Percentiles rank a stretch among this genome's conserved stretches.
These are phyloP conservation scores for Gortyna flavago DNA, from an alignment of 2,888 invertebrate species.

Conservation along the genomic window DNA sequence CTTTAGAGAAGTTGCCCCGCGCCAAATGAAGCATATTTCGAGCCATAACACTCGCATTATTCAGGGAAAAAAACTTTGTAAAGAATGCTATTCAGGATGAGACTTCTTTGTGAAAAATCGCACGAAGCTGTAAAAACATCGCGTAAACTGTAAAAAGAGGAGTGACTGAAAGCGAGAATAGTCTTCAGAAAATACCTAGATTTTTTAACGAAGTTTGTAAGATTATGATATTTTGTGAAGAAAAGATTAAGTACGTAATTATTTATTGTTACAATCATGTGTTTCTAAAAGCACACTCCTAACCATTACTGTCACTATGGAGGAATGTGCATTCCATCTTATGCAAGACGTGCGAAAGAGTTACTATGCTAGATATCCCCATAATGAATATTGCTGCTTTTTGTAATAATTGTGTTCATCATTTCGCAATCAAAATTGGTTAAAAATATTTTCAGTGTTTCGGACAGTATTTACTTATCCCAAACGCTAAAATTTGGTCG, in stretches of 20 bases:
- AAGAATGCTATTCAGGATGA: conserved; percentile 58
- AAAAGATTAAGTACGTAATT: neutral
- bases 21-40: conserved; percentile 90
- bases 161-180: neutral
- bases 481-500: conserved; percentile 30
- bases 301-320: too few relatives aligned
- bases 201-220: neutral
- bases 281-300: too few relatives aligned
- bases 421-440: too few relatives aligned
- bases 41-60: conserved; percentile 89
- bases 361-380: too few relatives aligned
- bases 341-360: neutral
- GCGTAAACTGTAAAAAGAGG: too few relatives aligned
- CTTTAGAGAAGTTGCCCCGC: conserved; percentile 84
- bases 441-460: neutral
- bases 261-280: too few relatives aligned
- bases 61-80: conserved; percentile 75
- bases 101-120: conserved; percentile 29
- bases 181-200: neutral
- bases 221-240: neutral
- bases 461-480: neutral
- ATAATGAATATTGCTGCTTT: too few relatives aligned
- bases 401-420: too few relatives aligned
- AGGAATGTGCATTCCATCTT: too few relatives aligned
- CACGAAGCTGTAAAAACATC: neutral